Evolutionary conservation across 2,797 vertebrate species (phyloP).

Genomic region (Gobionotothen gibberifrons): DNA sequence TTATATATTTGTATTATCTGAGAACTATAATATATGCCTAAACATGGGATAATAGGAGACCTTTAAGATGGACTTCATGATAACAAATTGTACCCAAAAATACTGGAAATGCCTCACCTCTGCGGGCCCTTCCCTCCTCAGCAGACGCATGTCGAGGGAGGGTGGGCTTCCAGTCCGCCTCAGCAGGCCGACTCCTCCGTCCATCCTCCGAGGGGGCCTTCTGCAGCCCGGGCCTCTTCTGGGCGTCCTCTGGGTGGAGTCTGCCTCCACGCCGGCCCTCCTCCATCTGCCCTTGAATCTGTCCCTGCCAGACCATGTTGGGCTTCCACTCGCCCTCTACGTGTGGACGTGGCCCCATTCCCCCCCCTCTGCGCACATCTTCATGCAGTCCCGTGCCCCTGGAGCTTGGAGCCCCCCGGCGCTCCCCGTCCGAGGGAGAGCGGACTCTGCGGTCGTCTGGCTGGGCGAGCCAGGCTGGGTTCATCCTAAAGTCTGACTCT

Average conservation of each 20-base stretch:
- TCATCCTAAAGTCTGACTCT: slow-evolving; percentile 81
- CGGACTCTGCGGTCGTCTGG: slow-evolving; percentile 74
- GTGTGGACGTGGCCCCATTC: slow-evolving; percentile 73
- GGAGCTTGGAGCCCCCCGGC: slow-evolving; percentile 66
- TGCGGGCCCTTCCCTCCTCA: slow-evolving; percentile 82
- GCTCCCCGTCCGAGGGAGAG: slow-evolving; percentile 83
- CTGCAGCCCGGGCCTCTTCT: slow-evolving; percentile 81
- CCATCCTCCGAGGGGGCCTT: slow-evolving; percentile 86
- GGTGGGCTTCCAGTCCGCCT: slow-evolving; percentile 83
- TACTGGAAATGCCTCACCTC: slow-evolving; percentile 74
- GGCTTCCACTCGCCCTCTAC: slow-evolving; percentile 85
- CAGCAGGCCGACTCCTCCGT: slow-evolving; percentile 76
- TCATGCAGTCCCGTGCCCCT: slow-evolving; percentile 81
- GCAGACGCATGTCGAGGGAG: slow-evolving; percentile 84
- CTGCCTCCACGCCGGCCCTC: slow-evolving; percentile 74
- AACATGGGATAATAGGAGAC: neutral
- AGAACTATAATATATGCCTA: too few relatives aligned
- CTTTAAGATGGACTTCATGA: slow-evolving; percentile 12
- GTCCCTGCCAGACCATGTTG: slow-evolving; percentile 80
- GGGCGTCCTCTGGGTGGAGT: slow-evolving; percentile 74
- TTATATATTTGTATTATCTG: too few relatives aligned
- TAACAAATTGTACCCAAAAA: slow-evolving; percentile 3
- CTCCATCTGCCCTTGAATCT: slow-evolving; percentile 72
- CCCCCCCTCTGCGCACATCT: slow-evolving; percentile 82
- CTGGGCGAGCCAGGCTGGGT: slow-evolving; percentile 78